These are phyloP conservation scores for Saguinus imperator DNA, from an alignment of 2,113 vertebrate genomes.

Conservation along the genomic window DNA sequence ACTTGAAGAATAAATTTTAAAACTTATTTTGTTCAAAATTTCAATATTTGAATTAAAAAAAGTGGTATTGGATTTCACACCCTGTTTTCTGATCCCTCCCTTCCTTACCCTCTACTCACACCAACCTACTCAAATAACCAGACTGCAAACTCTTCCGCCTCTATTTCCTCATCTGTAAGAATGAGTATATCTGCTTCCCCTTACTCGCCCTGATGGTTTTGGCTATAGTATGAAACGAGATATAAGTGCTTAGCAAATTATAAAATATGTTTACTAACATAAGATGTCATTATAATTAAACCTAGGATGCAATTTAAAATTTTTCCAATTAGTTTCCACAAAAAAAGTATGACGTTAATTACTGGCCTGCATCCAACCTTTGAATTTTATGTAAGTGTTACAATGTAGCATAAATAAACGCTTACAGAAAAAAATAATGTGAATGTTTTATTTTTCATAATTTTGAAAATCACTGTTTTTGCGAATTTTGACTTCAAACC, in stretches of 20 bases:
- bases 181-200: background rate
- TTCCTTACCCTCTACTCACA: background rate
- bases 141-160: background rate
- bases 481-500: slow-evolving; percentile 14
- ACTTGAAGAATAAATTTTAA: background rate
- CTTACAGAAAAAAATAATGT: background rate
- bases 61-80: background rate
- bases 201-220: background rate
- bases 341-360: slow-evolving; percentile 27
- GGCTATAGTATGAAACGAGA: background rate
- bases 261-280: background rate
- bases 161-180: background rate
- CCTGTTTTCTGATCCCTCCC: background rate
- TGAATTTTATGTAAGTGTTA: background rate
- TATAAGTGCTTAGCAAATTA: background rate
- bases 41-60: background rate
- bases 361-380: background rate
- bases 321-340: background rate
- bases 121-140: background rate
- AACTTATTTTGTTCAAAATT: background rate
- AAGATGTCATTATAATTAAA: background rate
- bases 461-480: background rate
- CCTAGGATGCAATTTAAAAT: background rate
- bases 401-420: background rate
- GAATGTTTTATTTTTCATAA: background rate